Base-by-base conservation (phyloP, 1,140 invertebrate species). In the Hyles vespertilio region DNA sequence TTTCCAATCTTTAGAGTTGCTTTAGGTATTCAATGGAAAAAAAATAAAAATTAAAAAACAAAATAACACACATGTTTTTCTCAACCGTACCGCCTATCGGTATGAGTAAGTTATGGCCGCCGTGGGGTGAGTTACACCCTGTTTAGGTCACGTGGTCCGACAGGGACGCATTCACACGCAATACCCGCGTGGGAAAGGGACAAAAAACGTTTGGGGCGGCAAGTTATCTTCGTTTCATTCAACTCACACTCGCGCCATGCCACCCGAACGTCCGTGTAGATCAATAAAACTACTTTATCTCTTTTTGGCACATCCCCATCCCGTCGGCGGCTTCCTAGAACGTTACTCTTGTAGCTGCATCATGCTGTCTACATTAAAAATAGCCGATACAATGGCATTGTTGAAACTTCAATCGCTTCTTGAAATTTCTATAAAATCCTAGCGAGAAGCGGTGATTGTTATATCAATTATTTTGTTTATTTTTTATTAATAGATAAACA, bases 211-310 rank as follows among this genome's bases (percentile, higher is more conserved):
- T 48, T 81, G 80, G 83, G 84, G 87, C 81, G 84, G 82, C 72
- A 87, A 81, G 87, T 88, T 87, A 89, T 89, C 87, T 89, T 90
- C 86, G 84, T 89, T 87, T 77, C 86, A 89, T 89, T 87, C 84
- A 89, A 87, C 86, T 86, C 85, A 83, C 86, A 89, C 84, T 87
- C 77, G 79, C 82, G 74, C 82, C 75, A 75, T 78, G 74, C 82
- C 75, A 75, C 79, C 79, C 77, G 81, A 85, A 88, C 78, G 84
- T 87, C 83, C 83, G 86, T 89, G 84, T 89, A 89, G 89, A 90
- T 90, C 89, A 90, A 90, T 90, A 90, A 90, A 90, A 90, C 86
- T 89, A 89, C 89, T 90, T 89, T 90, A 90, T 90, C 88, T 90
- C 88, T 89, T 90, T 90, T 90, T 90, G 89, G 89, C 89, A 90